Evolutionary conservation across 2,797 vertebrate species (phyloP), one percentile per base, ranked within the genome.

Genomic region (Petrocephalus sullivani): DNA sequence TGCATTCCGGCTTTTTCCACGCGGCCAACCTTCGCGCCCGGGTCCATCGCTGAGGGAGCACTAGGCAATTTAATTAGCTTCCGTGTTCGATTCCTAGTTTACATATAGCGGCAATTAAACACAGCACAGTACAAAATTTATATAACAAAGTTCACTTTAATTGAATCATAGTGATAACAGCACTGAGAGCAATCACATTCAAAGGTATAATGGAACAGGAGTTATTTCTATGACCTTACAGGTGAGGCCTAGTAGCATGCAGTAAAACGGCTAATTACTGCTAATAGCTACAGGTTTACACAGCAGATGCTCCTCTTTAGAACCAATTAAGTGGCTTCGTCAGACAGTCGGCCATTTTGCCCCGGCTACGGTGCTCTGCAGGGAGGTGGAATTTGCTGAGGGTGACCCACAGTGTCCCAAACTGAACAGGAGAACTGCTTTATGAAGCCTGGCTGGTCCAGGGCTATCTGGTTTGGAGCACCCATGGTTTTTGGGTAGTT

Each of bases 21-120:
- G 58, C 37, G 84, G 23, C 23, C 28, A 14, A 49, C 67, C 84
- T 64, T 78, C 58, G 37, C 14, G n/a, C 67, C 87, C 8, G 10
- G 16, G 1, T 86, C 81, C 84, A 28, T 84, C 53, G 14, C 81
- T 83, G 81, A 56, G 84, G 56, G 49, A 54, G 51, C 10, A 41
- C 53, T 5, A 4, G 21, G 61, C 84, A 87, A 58, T 89, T 86
- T 89, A 89, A 89, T 89, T 86, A 89, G 51, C 33, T 57, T 86
- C n/a, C 67, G 28, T 49, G 85, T 82, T 89, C 67, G 78, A 23
- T 78, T 61, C 21, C 64, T 81, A 46, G 86, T 89, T 89, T 89
- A 78, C 85, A 87, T 89, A 81, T 51, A 56, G 49, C 67, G 51
- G 67, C 37, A 86, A 54, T 89, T 86, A 75, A 89, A 75, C 82